Base-by-base conservation (phyloP, 2,797 vertebrate genomes). In the Monodelphis domestica region DNA sequence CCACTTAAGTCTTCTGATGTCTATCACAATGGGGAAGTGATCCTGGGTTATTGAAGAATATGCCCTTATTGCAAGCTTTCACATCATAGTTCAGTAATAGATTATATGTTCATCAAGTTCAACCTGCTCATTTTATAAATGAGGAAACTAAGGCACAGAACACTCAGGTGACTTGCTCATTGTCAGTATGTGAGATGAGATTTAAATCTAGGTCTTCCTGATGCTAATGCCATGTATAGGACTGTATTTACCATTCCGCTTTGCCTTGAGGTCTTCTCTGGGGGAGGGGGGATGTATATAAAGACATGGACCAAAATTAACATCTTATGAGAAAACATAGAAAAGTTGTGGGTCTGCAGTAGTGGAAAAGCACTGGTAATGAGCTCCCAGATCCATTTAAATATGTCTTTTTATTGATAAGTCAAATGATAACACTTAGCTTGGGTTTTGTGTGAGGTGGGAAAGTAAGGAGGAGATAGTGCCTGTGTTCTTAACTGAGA, bases 361-460 rank as follows among this genome's bases (percentile, higher is more conserved):
- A 14, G 33, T n/a, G 59, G 14, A n/a, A n/a, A n/a, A 70, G 63
- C 14, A 63, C 59, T 70, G 59, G 17, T 17, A 33, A 63, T 63
- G 59, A 17, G 28, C 5, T n/a, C 57, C 30, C 4, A 63, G 12
- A 57, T 63, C 12, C 57, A 63, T 63, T 12, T 63, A n/a, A n/a
- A 30, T 63, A 26, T 33, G 89, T 93, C n/a, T 89, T 94, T 94
- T 33, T 94, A 52, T 87, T 50, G 26, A 52, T 57, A 57, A 88
- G 59, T n/a, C 59, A 92, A 54, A 89, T 93, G 93, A 12, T 54
- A 24, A 54, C 17, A 55, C 9, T 95, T 91, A 30, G 70, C 89
- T 90, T 95, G 90, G 54, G 63, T 70, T n/a, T n/a, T 63, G 63
- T 63, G 63, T 17, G 33, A 63, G 33, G 59, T 50, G 59, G 38